phyloP scores from a whole-genome alignment of 2,888 invertebrate genomes.

The Trachelus tabidus region DNA sequence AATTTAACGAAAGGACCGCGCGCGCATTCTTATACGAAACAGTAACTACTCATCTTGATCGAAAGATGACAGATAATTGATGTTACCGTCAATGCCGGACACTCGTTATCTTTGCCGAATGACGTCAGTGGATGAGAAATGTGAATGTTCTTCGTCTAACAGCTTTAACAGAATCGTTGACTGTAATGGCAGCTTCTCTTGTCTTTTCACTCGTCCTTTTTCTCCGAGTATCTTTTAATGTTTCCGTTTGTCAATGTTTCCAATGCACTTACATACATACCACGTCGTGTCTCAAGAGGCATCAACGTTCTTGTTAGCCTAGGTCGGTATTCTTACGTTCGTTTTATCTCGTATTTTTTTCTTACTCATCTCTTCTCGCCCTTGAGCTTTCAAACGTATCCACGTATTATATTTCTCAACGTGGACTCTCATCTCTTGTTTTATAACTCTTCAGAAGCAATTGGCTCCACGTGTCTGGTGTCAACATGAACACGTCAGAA shows the following conservation, averaged over 20 bases:
- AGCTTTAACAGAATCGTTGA: neutral
- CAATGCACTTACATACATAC: neutral
- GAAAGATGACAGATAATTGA: slow-evolving; percentile 24
- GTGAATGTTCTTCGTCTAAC: neutral
- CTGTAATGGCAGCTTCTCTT: neutral
- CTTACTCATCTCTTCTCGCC: neutral
- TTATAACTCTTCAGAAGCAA: neutral
- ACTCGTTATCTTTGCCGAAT: slow-evolving; percentile 24
- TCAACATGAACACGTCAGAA: neutral
- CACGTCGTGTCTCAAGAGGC: neutral
- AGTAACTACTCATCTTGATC: neutral
- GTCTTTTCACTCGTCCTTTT: neutral
- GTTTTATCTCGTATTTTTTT: neutral
- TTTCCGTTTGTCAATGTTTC: neutral
- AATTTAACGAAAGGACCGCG: neutral
- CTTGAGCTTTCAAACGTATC: neutral
- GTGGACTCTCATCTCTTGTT: neutral
- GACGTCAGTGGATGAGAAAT: slow-evolving; percentile 26
- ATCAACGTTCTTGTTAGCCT: neutral
- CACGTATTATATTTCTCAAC: neutral
- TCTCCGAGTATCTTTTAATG: neutral
- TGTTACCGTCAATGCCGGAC: slow-evolving; percentile 19
- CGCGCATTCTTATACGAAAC: neutral
- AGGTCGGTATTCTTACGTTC: neutral
- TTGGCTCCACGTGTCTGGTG: neutral